phyloP scores from a whole-genome alignment of 2,797 vertebrate species.

The Pristis pectinata region DNA sequence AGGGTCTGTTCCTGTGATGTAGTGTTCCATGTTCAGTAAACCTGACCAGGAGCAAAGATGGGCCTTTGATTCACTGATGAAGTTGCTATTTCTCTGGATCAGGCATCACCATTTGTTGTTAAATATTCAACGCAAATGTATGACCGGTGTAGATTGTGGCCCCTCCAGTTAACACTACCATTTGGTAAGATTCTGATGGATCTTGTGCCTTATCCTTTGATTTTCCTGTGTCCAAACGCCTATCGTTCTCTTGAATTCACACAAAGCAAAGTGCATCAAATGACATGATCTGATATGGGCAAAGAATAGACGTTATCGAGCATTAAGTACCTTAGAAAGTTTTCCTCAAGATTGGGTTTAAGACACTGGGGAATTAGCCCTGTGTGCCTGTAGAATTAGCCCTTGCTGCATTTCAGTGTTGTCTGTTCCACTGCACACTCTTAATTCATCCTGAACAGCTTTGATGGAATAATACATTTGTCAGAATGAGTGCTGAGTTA shows the following conservation, averaged over 20 bases:
- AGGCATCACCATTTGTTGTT: neutral
- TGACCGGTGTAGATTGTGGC: no score
- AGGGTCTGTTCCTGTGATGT: no score
- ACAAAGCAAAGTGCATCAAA: neutral
- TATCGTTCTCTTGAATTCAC: no score
- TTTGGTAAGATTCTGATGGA: no score
- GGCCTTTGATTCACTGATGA: neutral
- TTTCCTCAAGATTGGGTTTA: no score
- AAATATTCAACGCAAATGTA: neutral
- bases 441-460: neutral
- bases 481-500: neutral
- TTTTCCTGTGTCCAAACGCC: no score
- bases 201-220: no score
- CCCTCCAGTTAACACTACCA: no score
- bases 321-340: neutral
- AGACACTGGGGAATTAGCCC: neutral
- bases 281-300: neutral
- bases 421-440: neutral
- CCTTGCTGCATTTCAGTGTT: no score
- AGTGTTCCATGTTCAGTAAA: neutral
- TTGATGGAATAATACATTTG: neutral
- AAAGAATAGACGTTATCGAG: neutral
- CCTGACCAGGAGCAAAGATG: neutral
- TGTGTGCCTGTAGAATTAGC: neutral
- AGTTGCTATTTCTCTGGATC: neutral